These are phyloP conservation scores for Odontocerum albicorne DNA, from an alignment of 2,888 invertebrate genomes.

Conservation along the genomic window DNA sequence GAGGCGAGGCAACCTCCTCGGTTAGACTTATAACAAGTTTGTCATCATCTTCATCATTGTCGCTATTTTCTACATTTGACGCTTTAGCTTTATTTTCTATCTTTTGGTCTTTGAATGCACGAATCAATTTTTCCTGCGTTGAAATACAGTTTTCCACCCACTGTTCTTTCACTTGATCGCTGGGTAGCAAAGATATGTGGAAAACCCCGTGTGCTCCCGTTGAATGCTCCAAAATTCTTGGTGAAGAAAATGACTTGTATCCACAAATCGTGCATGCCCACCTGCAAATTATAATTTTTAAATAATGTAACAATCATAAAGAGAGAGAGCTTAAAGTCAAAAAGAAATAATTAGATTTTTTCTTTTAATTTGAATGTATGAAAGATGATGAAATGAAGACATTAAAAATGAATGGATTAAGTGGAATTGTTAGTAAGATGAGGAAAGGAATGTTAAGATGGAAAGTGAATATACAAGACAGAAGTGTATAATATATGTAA, in stretches of 20 bases:
- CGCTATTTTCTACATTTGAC: slow-evolving; percentile 37
- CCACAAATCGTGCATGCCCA: slow-evolving; percentile 63
- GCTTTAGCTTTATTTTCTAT: neutral
- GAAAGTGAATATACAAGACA: too few species aligned
- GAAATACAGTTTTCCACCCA: slow-evolving; percentile 50
- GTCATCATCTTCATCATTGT: slow-evolving; percentile 43
- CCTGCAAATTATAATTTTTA: slow-evolving; percentile 46
- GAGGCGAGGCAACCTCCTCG: slow-evolving; percentile 20
- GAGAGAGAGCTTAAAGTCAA: too few species aligned
- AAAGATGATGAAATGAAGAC: too few species aligned
- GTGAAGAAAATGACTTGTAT: slow-evolving; percentile 59
- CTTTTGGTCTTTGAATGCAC: neutral
- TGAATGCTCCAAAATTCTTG: slow-evolving; percentile 57
- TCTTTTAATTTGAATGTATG: too few species aligned
- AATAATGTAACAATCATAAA: slow-evolving; percentile 20
- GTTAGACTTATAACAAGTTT: slow-evolving; percentile 44
- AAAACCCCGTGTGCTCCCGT: slow-evolving; percentile 49
- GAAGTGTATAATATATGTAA: too few species aligned
- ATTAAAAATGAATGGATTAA: too few species aligned
- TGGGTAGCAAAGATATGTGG: slow-evolving; percentile 48
- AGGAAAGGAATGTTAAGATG: too few species aligned
- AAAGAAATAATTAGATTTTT: too few species aligned
- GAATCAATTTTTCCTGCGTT: neutral
- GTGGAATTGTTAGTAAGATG: too few species aligned
- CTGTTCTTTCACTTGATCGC: slow-evolving; percentile 51